These are phyloP conservation scores for Cacoxenus indagator DNA, from an alignment of 2,888 invertebrate species.

Conservation along the genomic window DNA sequence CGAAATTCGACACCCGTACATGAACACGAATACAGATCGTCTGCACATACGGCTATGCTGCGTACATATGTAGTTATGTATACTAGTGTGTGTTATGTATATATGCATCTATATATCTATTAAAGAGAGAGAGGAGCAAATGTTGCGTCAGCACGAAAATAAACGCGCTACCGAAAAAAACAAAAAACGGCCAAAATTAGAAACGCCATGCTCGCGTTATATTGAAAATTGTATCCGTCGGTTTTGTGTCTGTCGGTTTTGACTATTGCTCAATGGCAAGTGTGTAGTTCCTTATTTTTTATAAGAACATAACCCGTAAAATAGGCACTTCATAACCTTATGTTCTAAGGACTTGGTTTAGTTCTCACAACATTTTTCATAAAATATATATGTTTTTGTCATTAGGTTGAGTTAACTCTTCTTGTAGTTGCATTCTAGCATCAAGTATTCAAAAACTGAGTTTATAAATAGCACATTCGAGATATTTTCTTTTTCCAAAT, in stretches of 20 bases:
- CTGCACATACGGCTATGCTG: constrained; percentile 7
- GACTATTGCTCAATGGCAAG: neutral
- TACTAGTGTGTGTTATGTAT: neutral
- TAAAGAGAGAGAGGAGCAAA: neutral
- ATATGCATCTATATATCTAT: neutral
- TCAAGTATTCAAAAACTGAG: too few relatives aligned
- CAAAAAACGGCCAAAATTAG: constrained; percentile 69
- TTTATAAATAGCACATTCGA: too few relatives aligned
- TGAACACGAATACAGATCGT: constrained; percentile 20
- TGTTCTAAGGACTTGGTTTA: too few relatives aligned
- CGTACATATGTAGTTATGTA: constrained; percentile 18
- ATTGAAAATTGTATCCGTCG: neutral
- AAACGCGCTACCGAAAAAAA: constrained; percentile 40
- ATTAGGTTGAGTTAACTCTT: too few relatives aligned
- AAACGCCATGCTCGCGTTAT: constrained; percentile 27
- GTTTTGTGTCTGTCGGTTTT: neutral
- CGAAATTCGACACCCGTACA: constrained; percentile 59
- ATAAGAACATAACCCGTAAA: too few relatives aligned
- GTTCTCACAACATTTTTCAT: too few relatives aligned
- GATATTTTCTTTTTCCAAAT: too few relatives aligned
- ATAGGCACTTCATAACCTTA: too few relatives aligned
- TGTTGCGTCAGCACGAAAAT: constrained; percentile 50
- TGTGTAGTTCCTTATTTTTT: neutral
- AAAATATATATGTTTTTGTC: too few relatives aligned
- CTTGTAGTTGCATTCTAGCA: too few relatives aligned